Evolutionary conservation across 2,113 vertebrate species (phyloP).

Genomic region (Eptesicus fuscus): DNA sequence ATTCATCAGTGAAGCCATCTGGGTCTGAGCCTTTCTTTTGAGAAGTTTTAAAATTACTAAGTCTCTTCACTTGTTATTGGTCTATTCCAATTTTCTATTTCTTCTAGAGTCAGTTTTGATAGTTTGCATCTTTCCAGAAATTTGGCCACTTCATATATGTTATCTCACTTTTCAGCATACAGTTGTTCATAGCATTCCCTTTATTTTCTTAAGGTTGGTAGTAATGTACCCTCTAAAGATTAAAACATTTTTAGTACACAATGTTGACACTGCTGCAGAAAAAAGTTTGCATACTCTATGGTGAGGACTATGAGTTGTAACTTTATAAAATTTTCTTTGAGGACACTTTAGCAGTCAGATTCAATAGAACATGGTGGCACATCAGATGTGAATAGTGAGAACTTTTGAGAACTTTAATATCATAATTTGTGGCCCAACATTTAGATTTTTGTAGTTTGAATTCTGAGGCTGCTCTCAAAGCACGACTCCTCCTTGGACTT

Average conservation of each 20-base stretch:
- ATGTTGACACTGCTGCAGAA: neutral
- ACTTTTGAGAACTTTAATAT: neutral
- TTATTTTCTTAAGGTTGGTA: neutral
- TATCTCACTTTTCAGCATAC: neutral
- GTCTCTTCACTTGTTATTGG: neutral
- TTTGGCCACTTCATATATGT: neutral
- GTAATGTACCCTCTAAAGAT: neutral
- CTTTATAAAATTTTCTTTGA: neutral
- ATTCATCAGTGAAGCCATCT: neutral
- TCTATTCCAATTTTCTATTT: slow-evolving; percentile 8
- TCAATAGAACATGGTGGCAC: neutral
- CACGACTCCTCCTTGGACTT: neutral
- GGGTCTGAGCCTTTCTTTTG: neutral
- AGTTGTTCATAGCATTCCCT: neutral
- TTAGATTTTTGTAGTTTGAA: neutral
- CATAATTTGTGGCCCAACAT: neutral
- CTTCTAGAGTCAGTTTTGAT: neutral
- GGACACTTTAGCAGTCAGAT: neutral
- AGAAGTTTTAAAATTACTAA: neutral
- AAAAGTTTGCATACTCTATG: neutral
- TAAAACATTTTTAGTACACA: neutral
- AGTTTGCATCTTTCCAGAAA: neutral
- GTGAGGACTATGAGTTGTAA: neutral
- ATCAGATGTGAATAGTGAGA: neutral
- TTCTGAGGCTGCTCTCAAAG: neutral